phyloP scores from a whole-genome alignment of 2,113 vertebrate species.

The Oreocharis arfaki region DNA sequence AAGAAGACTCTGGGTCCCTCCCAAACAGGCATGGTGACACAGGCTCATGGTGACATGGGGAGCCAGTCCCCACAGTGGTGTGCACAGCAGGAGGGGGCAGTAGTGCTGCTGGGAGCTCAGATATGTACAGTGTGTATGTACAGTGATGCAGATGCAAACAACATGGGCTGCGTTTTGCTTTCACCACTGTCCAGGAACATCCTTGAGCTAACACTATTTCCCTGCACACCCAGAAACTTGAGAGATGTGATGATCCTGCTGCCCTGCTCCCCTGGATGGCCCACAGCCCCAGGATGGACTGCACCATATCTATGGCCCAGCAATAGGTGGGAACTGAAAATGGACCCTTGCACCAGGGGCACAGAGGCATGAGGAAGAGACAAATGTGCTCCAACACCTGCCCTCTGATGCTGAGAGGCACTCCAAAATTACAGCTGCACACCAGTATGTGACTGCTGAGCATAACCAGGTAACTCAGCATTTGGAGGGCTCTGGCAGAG shows the following conservation, averaged over 20 bases:
- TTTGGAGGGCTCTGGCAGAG: neutral
- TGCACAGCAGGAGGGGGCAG: neutral
- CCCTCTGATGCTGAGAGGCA: neutral
- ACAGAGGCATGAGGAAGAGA: neutral
- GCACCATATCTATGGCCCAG: neutral
- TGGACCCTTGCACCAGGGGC: neutral
- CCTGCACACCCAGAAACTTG: neutral
- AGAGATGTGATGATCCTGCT: neutral
- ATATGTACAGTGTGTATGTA: no score
- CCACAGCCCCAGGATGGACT: neutral
- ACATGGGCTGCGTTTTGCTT: neutral
- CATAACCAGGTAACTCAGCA: neutral
- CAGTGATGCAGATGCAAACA: neutral
- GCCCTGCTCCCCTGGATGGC: neutral
- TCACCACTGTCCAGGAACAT: neutral
- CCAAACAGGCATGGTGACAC: fast-evolving
- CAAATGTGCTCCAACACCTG: neutral
- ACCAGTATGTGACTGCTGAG: neutral
- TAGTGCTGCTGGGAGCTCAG: neutral
- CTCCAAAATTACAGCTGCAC: neutral
- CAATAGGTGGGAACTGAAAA: neutral
- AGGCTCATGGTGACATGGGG: neutral
- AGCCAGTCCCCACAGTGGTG: neutral
- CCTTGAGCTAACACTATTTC: neutral
- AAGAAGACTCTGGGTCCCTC: neutral